phyloP scores from a whole-genome alignment of 2,888 invertebrate genomes.

The Meiosimyza platycephala region DNA sequence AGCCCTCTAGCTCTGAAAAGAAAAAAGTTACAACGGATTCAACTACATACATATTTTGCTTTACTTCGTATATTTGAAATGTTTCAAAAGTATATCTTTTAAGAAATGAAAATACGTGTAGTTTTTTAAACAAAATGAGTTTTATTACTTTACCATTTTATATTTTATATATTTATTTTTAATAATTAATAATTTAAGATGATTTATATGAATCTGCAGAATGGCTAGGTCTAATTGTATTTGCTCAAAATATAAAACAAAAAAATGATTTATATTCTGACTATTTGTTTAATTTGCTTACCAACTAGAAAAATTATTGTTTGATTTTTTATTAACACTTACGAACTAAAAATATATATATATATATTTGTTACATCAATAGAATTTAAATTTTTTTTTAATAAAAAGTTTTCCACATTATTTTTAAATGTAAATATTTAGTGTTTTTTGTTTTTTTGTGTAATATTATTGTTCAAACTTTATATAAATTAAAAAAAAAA shows the following conservation, averaged over 20 bases:
- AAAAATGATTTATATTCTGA: background rate
- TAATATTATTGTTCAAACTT: too few relatives aligned
- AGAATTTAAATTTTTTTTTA: too few relatives aligned
- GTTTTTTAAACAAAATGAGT: conserved; percentile 23
- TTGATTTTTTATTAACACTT: conserved; percentile 14
- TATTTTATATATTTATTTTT: background rate
- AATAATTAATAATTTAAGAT: conserved; percentile 12
- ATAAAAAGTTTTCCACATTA: too few relatives aligned
- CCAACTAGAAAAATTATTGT: conserved; percentile 11
- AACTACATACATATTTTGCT: too few relatives aligned
- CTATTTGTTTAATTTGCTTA: conserved; percentile 7
- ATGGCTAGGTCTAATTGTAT: conserved; percentile 22
- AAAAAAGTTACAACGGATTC: too few relatives aligned
- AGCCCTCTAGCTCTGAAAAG: too few relatives aligned
- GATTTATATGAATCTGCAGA: conserved; percentile 19
- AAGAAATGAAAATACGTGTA: background rate
- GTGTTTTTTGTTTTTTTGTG: too few relatives aligned
- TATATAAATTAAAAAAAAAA: too few relatives aligned
- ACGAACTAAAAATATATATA: conserved; percentile 7
- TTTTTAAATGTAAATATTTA: too few relatives aligned
- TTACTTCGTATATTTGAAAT: too few relatives aligned
- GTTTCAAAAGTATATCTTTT: too few relatives aligned
- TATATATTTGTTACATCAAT: background rate
- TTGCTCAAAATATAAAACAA: conserved; percentile 16
- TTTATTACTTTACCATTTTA: conserved; percentile 18